A percentile compares a stretch with the other conserved stretches of the same genome.
These are phyloP conservation scores for Bufo bufo DNA, from an alignment of 2,113 vertebrate genomes.

Conservation along the genomic window DNA sequence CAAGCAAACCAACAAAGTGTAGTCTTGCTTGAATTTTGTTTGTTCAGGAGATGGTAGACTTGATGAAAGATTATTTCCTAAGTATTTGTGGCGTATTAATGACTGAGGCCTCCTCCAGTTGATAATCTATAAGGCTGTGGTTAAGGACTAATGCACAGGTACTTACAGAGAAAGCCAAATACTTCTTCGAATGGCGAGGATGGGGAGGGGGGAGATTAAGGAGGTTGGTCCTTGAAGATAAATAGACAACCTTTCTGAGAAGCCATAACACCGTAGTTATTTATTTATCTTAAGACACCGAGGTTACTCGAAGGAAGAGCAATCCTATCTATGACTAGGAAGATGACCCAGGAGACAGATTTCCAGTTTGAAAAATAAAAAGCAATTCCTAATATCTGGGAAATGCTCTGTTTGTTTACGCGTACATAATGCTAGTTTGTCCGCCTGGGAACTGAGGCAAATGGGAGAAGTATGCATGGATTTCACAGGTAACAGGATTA, in stretches of 20 bases:
- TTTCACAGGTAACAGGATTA: constrained; percentile 99
- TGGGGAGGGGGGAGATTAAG: not conserved
- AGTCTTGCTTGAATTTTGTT: not conserved
- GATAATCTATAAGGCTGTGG: not conserved
- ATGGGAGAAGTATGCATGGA: constrained; percentile 98
- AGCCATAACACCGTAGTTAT: constrained; percentile 73
- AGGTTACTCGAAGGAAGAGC: constrained; percentile 68
- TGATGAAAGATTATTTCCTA: not conserved
- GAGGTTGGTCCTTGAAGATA: not conserved
- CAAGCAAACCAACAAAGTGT: not conserved
- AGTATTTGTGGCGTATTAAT: not conserved
- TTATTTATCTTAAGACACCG: constrained; percentile 59
- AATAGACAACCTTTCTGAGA: constrained; percentile 62
- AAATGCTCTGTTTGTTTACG: constrained; percentile 92
- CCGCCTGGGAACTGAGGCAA: constrained; percentile 90
- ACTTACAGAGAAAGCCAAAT: constrained; percentile 6
- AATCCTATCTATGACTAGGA: constrained; percentile 61
- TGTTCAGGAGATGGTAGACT: not conserved
- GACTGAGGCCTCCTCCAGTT: not conserved
- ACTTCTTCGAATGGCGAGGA: not conserved
- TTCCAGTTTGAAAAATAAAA: constrained; percentile 80
- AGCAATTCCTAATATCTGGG: constrained; percentile 89
- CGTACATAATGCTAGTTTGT: constrained; percentile 92
- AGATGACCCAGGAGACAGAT: constrained; percentile 79
- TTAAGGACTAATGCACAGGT: constrained; percentile 36